Conservation (phyloP, 2,888 invertebrate genomes). For the Synanthedon vespiformis region DNA sequence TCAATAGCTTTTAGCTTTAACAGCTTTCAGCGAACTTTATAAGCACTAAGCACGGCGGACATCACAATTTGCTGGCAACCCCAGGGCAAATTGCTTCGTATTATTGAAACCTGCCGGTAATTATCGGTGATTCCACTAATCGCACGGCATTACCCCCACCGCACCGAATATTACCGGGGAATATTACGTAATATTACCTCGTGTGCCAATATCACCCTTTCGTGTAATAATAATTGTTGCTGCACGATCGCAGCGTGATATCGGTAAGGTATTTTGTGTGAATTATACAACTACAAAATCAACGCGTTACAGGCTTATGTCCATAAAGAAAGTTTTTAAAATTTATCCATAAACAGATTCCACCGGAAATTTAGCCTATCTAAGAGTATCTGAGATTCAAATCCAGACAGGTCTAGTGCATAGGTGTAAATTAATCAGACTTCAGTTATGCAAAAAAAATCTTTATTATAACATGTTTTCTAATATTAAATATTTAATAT, state of each 20-base stretch:
- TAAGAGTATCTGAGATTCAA: too few species aligned
- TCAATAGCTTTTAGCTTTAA: neutral
- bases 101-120: slow-evolving; percentile 21
- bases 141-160: slow-evolving; percentile 13
- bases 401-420: too few species aligned
- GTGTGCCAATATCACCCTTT: slow-evolving; percentile 14
- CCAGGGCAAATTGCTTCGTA: slow-evolving; percentile 7
- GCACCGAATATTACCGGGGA: slow-evolving; percentile 9
- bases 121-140: slow-evolving; percentile 28
- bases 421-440: too few species aligned
- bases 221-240: slow-evolving; percentile 9
- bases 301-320: too few species aligned
- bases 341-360: too few species aligned
- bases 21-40: slow-evolving; percentile 2
- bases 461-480: too few species aligned
- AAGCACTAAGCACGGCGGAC: slow-evolving; percentile 2
- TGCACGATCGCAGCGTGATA: neutral
- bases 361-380: too few species aligned
- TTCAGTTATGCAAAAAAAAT: too few species aligned
- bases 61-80: slow-evolving; percentile 1
- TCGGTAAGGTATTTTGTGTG: too few species aligned
- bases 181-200: slow-evolving; percentile 5
- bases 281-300: too few species aligned
- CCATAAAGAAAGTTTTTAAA: too few species aligned
- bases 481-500: too few species aligned